A percentile compares a stretch with the other conserved stretches of the same genome.
Evolutionary conservation across 2,113 vertebrate genomes (phyloP).

Genomic region (Rhinopomastus cyanomelas): DNA sequence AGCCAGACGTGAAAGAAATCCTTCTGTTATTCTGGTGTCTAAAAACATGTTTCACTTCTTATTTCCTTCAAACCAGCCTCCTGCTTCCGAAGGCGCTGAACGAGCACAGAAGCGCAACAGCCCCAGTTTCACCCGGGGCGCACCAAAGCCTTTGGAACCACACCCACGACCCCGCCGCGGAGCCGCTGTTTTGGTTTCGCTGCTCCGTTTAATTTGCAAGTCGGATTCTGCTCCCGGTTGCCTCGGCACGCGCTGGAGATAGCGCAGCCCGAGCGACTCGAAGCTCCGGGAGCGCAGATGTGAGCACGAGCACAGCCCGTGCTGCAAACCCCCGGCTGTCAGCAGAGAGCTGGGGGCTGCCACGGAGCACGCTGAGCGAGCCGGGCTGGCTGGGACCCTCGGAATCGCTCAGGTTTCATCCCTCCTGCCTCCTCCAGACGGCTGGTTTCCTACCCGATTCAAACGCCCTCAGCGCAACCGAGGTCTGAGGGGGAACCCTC

Average conservation of each 20-base stretch:
- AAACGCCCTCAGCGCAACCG: not conserved
- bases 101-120: not conserved
- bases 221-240: not conserved
- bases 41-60: not conserved
- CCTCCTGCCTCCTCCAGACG: not conserved
- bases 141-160: not conserved
- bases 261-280: accelerated
- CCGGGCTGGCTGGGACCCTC: not conserved
- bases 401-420: not conserved
- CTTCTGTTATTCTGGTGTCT: not conserved
- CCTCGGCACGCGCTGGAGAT: not conserved
- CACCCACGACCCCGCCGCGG: not conserved
- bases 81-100: accelerated
- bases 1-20: not conserved
- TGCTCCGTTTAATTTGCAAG: not conserved
- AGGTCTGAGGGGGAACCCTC: not conserved
- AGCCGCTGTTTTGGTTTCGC: not conserved
- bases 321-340: not conserved
- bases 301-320: not conserved
- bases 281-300: not conserved
- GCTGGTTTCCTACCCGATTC: not conserved
- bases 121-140: not conserved
- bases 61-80: not conserved
- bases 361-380: accelerated
- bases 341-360: not conserved